Evolutionary conservation across 2,797 vertebrate genomes (phyloP), one percentile per base, ranked within the genome.

Genomic region (Chloroceryle inda): DNA sequence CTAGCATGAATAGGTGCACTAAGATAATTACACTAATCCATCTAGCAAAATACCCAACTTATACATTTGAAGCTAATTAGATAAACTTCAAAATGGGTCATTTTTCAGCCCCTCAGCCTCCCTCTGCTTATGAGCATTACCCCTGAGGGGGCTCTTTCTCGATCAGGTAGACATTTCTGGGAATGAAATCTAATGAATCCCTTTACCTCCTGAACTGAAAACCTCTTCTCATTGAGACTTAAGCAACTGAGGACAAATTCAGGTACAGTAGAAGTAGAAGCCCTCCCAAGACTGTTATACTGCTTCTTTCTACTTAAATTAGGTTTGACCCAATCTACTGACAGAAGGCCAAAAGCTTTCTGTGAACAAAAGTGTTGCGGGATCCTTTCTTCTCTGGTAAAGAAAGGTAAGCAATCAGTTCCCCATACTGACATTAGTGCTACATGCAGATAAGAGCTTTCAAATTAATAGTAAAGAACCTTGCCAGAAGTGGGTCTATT

Each of bases 11-110:
- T 94, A 95, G 94, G 93, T 92, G 83, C 12, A 7, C 80, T 53
- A 55, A 95, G 94, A 95, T 97, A 96, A 97, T 97, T 96, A 95
- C 89, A 0, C 83, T 96, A 96, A 97, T 96, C 96, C 94, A 97
- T 96, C 96, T 96, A 96, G 88, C 83, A 95, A 96, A 96, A 96
- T 85, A 96, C 61, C 93, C 56, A 95, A 95, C 88, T 95, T 96
- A 93, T 71, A 95, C 61, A 85, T 96, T 88, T 88, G 95, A 67
- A 95, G 88, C 93, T 97, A 97, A 97, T 97, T 97, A 95, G 85
- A 96, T 96, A 96, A 96, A 96, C 89, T 94, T 94, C 94, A 96
- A 96, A 95, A 97, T 95, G 95, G 95, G 94, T 97, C 95, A 96
- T 97, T 96, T 96, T 96, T 96, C 96, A 97, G 89, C 74, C 52